A percentile compares a stretch with the other conserved stretches of the same genome.
Evolutionary conservation across 2,113 vertebrate genomes (phyloP).

Genomic region (Podocnemis expansa): DNA sequence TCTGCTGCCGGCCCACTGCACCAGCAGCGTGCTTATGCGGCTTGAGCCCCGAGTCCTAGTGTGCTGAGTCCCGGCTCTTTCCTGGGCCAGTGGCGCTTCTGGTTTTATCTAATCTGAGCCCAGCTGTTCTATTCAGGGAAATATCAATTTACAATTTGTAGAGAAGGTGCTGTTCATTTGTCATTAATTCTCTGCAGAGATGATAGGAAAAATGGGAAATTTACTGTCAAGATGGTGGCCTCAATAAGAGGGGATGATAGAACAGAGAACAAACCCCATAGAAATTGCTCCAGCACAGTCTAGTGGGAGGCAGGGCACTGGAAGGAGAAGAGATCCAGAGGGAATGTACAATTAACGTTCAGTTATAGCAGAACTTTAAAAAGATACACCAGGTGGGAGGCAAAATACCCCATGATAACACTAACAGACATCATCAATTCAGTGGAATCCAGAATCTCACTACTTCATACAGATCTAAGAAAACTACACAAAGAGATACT

Average conservation of each 20-base stretch:
- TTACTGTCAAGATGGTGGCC: neutral
- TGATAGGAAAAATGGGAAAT: neutral
- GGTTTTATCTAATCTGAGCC: no score
- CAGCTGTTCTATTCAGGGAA: neutral
- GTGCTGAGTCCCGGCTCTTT: no score
- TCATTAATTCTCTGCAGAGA: neutral
- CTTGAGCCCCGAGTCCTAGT: no score
- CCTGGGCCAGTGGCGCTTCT: no score
- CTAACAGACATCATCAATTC: neutral
- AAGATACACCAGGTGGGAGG: neutral
- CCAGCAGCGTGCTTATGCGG: no score
- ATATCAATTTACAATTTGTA: neutral
- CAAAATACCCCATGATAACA: neutral
- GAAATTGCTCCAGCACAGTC: neutral
- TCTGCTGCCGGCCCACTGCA: no score
- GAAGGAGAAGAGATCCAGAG: neutral
- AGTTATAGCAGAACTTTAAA: neutral
- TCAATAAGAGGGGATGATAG: neutral
- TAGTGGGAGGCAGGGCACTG: neutral
- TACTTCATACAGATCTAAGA: neutral
- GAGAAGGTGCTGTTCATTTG: neutral
- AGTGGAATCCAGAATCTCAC: accelerated
- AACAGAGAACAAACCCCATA: slow-evolving; percentile 26
- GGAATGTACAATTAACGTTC: neutral
- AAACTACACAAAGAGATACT: neutral